Conservation (phyloP, 2,113 vertebrate genomes). For the Connochaetes taurinus region DNA sequence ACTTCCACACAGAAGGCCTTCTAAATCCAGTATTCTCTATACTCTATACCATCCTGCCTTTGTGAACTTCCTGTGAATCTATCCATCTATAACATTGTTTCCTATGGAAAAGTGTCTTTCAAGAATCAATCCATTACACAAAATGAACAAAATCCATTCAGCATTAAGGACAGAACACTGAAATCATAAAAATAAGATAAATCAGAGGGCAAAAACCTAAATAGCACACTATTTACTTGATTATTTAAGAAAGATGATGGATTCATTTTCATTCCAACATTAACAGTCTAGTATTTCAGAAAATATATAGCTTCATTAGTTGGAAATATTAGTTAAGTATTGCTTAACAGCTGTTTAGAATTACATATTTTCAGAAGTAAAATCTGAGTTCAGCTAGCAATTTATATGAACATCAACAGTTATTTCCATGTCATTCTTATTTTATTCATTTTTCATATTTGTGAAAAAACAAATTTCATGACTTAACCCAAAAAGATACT, state of each 20-base stretch:
- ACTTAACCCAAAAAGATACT: background rate
- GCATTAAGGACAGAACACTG: background rate
- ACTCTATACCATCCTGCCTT: background rate
- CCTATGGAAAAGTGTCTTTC: background rate
- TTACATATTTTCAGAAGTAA: background rate
- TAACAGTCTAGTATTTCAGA: background rate
- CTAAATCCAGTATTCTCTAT: background rate
- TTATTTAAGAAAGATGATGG: background rate
- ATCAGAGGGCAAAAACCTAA: background rate
- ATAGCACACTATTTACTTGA: background rate
- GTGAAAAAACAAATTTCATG: background rate
- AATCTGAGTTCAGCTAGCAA: background rate
- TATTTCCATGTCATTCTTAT: background rate
- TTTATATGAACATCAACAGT: background rate
- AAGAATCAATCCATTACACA: background rate
- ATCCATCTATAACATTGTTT: background rate
- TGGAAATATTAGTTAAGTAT: background rate
- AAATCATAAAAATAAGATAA: background rate
- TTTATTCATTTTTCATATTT: background rate
- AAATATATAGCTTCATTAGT: background rate
- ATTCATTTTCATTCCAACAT: background rate
- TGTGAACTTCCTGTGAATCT: background rate
- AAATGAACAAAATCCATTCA: conserved; percentile 5
- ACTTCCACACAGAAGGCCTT: background rate
- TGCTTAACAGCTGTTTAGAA: background rate